phyloP scores from a whole-genome alignment of 2,113 vertebrate species.

The Aspiorhynchus laticeps region DNA sequence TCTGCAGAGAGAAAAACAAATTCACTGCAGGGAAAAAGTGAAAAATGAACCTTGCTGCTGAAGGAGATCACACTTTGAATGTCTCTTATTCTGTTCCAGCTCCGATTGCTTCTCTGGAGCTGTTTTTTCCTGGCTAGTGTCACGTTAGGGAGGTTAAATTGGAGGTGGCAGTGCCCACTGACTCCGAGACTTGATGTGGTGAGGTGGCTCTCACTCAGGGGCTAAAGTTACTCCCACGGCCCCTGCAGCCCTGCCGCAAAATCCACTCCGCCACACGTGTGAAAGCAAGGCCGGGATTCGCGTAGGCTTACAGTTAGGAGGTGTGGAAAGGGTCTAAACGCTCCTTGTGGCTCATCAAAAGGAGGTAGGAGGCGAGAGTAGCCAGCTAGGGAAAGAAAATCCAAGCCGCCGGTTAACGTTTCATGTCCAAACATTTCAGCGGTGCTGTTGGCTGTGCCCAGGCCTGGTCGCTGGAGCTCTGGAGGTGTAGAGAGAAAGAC shows the following conservation, averaged over 20 bases:
- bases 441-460: conserved; percentile 58
- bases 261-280: conserved; percentile 43
- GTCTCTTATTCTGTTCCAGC: conserved; percentile 32
- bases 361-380: conserved; percentile 18
- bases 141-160: conserved; percentile 49
- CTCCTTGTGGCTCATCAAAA: conserved; percentile 55
- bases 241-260: conserved; percentile 35
- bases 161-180: conserved; percentile 56
- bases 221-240: conserved; percentile 55
- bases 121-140: conserved; percentile 48
- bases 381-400: conserved; percentile 51
- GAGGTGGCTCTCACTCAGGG: conserved; percentile 47
- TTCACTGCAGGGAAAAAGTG: conserved; percentile 36
- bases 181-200: conserved; percentile 59
- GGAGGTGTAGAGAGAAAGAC: conserved; percentile 29
- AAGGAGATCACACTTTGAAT: conserved; percentile 46
- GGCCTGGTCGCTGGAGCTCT: conserved; percentile 55
- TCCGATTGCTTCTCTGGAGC: conserved; percentile 31
- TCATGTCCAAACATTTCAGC: conserved; percentile 66
- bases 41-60: conserved; percentile 45
- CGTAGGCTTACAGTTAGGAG: conserved; percentile 56
- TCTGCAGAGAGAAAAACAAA: conserved; percentile 53
- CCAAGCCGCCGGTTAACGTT: conserved; percentile 64
- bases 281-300: conserved; percentile 53
- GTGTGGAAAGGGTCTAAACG: conserved; percentile 56